phyloP scores from a whole-genome alignment of 2,113 vertebrate genomes.

The Alectura lathami region DNA sequence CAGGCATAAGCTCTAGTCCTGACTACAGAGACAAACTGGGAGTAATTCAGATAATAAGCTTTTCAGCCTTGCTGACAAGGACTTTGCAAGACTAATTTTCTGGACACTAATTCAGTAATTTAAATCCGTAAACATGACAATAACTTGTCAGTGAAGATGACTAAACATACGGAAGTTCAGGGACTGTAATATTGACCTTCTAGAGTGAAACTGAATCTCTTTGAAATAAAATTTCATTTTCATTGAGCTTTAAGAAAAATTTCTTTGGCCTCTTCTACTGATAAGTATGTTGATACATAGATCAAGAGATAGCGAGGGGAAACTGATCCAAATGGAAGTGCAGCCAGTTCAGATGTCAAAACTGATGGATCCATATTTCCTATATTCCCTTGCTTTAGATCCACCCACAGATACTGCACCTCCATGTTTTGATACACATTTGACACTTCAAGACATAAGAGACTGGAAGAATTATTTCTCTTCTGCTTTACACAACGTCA shows the following conservation, averaged over 20 bases:
- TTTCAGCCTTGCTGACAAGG: background rate
- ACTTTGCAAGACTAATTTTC: background rate
- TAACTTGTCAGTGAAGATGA: background rate
- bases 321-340: background rate
- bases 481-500: background rate
- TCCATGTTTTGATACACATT: background rate
- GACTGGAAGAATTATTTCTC: background rate
- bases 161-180: background rate
- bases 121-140: background rate
- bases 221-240: background rate
- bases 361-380: background rate
- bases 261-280: background rate
- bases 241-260: background rate
- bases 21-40: background rate
- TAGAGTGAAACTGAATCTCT: background rate
- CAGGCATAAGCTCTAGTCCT: background rate
- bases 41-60: background rate
- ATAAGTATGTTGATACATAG: background rate
- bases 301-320: background rate
- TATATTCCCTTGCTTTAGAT: background rate
- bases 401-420: background rate
- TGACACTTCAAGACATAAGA: background rate
- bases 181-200: background rate
- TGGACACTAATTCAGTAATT: background rate
- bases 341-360: background rate